A percentile compares a stretch with the other conserved stretches of the same genome.
Evolutionary conservation across 2,888 invertebrate genomes (phyloP).

Genomic region (Rhagophthalmus giganteus): DNA sequence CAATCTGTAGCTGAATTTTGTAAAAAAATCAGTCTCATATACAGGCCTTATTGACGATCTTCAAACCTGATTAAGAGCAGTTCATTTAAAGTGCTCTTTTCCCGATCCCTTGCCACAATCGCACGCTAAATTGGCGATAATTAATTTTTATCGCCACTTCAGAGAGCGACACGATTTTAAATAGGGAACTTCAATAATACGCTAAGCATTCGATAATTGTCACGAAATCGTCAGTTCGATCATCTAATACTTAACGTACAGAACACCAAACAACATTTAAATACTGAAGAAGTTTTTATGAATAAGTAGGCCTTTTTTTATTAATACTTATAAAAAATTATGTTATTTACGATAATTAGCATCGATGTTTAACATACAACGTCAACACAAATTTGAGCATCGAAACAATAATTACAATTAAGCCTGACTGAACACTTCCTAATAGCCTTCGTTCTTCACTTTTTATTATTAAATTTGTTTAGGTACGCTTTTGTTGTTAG

Average conservation of each 20-base stretch:
- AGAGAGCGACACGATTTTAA: constrained; percentile 1
- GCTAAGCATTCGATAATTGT: no score
- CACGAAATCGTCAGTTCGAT: no score
- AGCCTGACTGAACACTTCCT: constrained; percentile 5
- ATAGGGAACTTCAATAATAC: constrained; percentile 1
- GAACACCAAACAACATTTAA: constrained; percentile 11
- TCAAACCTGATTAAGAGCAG: constrained; percentile 15
- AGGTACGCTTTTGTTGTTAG: no score
- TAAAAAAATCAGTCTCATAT: constrained; percentile 49
- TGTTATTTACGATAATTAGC: constrained; percentile 7
- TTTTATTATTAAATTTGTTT: no score
- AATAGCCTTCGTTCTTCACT: no score
- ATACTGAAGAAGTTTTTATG: constrained; percentile 12
- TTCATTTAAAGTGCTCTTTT: constrained; percentile 4
- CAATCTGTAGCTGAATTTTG: constrained; percentile 30
- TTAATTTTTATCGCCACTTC: neutral
- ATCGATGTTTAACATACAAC: constrained; percentile 24
- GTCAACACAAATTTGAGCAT: constrained; percentile 28
- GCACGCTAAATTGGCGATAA: neutral
- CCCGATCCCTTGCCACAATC: constrained; percentile 1
- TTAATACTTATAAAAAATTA: constrained; percentile 24
- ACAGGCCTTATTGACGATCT: constrained; percentile 39
- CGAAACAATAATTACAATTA: constrained; percentile 17
- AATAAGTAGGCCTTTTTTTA: constrained; percentile 14
- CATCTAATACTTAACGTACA: no score